Evolutionary conservation across 1,140 invertebrate genomes (phyloP).

Genomic region (Drosophila equinoxialis): DNA sequence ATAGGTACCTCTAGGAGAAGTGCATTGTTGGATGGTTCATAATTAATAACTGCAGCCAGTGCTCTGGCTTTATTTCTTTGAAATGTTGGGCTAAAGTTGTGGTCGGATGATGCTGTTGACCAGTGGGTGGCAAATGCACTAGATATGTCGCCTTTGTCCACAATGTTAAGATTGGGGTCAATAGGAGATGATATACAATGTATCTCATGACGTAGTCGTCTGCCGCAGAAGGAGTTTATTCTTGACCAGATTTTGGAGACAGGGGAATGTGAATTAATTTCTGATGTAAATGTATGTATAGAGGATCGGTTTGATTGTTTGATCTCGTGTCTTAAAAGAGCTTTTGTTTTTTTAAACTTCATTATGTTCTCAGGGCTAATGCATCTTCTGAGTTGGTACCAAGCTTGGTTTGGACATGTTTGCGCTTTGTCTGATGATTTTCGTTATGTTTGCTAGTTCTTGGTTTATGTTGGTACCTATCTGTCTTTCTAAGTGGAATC

Average conservation of each 20-base stretch:
- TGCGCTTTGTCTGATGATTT: too few relatives aligned
- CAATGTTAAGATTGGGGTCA: too few relatives aligned
- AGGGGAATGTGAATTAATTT: too few relatives aligned
- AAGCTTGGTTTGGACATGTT: background rate
- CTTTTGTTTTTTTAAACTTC: slow-evolving; percentile 2
- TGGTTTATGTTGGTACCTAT: too few relatives aligned
- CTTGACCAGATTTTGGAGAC: too few relatives aligned
- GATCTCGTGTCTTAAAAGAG: background rate
- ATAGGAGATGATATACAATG: too few relatives aligned
- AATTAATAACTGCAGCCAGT: background rate
- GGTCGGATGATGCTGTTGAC: background rate
- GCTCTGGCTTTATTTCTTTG: background rate
- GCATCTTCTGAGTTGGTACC: background rate
- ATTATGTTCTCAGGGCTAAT: background rate
- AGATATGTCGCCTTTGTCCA: background rate
- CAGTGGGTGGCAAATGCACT: background rate
- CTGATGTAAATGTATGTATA: too few relatives aligned
- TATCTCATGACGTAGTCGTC: too few relatives aligned
- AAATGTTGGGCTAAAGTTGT: background rate
- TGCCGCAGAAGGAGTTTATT: too few relatives aligned
- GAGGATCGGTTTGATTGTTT: too few relatives aligned
- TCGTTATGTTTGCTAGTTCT: too few relatives aligned
- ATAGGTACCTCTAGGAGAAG: background rate
- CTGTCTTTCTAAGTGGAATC: too few relatives aligned
- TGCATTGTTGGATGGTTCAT: slow-evolving; percentile 5